phyloP scores from a whole-genome alignment of 2,113 vertebrate genomes.

The Tinamus guttatus region DNA sequence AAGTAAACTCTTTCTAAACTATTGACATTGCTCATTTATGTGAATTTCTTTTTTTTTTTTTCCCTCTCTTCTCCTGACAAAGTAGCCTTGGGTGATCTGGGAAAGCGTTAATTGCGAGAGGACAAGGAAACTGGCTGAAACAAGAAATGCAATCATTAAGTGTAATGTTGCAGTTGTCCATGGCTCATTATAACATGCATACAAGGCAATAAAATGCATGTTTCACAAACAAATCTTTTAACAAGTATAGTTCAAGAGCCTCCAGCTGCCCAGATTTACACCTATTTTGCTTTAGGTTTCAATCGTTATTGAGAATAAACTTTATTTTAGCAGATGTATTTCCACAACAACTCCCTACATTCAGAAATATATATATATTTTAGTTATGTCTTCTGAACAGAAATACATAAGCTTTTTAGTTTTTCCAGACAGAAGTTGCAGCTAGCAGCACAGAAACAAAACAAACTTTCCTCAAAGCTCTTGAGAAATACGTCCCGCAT shows the following conservation, averaged over 20 bases:
- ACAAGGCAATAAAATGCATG: conserved; percentile 88
- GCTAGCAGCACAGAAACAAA: neutral
- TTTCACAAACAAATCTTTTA: conserved; percentile 93
- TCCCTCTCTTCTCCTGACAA: conserved; percentile 4
- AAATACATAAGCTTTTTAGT: neutral
- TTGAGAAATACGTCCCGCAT: neutral
- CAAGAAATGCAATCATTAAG: conserved; percentile 91
- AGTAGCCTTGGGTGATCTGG: conserved; percentile 87
- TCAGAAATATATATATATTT: conserved; percentile 48
- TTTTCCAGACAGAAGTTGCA: conserved; percentile 11
- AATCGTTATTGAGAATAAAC: conserved; percentile 62
- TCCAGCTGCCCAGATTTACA: conserved; percentile 87
- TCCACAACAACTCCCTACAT: conserved; percentile 18
- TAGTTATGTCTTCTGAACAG: neutral
- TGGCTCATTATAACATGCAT: conserved; percentile 91
- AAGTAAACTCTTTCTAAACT: conserved; percentile 98
- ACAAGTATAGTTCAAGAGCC: conserved; percentile 86
- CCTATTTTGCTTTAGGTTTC: conserved; percentile 61
- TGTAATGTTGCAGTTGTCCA: conserved; percentile 93
- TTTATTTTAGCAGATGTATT: conserved; percentile 45
- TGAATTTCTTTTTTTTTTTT: conserved; percentile 86
- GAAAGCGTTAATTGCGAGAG: conserved; percentile 93
- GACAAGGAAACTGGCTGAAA: conserved; percentile 83
- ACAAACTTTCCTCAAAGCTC: neutral
- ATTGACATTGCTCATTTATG: conserved; percentile 99